Evolutionary conservation across 2,797 vertebrate species (phyloP), one percentile per base, ranked within the genome.

Genomic region (Mus minutoides): DNA sequence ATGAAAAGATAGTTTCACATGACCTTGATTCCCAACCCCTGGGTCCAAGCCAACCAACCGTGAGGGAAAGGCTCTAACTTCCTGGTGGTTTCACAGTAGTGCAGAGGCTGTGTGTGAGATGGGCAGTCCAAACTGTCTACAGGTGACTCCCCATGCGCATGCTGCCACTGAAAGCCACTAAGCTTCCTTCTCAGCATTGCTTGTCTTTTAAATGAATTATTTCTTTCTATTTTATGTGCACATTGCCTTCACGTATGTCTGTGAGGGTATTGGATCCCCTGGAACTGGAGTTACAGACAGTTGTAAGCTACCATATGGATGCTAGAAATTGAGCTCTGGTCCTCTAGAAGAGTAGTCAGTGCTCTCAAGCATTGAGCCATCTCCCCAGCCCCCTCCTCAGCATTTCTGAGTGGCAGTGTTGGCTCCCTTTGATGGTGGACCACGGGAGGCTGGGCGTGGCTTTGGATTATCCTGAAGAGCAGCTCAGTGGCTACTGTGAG

Each of bases 41-140:
- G 3, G 12, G 7, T 3, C 34, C 69, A 19, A 21, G 37, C 34
- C 4, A 5, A 4, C 64, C 40, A 10, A 14, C 0, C 0, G 34
- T 0, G 2, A 5, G 22, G 17, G n/a, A n/a, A 16, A 46, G 16
- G 1, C 88, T 11, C 11, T 6, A 34, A 10, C 5, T 37, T 26
- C 1, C 67, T 79, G 78, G 29, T 43, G 2, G 2, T 43, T 78
- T 91, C 12, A 7, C 43, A 31, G 40, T 56, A 58, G 62, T 58
- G 16, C 54, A 6, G 31, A 92, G 17, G 16, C n/a, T 46, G 9
- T 19, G 5, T 7, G 2, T 12, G 3, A 10, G 34, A 29, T 21
- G 52, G 43, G 4, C 29, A 26, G 40, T 43, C 22, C 76, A 75
- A 3, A 40, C 24, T 52, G 52, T 46, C 49, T 24, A 17, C 34